phyloP scores from a whole-genome alignment of 2,113 vertebrate species.

The Dicerorhinus sumatrensis region DNA sequence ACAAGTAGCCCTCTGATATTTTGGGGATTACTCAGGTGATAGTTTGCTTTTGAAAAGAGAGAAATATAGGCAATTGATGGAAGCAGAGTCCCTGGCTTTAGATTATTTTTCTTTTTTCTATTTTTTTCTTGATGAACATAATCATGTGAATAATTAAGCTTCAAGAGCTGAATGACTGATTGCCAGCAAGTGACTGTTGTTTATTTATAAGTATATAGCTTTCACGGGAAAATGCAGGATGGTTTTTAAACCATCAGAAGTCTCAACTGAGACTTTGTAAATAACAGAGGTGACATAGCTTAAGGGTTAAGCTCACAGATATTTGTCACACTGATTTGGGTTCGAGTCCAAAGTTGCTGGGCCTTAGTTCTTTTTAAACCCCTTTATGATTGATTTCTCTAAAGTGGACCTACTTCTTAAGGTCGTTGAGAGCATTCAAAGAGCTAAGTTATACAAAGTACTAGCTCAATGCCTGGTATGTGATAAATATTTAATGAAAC shows the following conservation, averaged over 20 bases:
- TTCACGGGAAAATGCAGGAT: conserved; percentile 1
- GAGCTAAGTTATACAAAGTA: not conserved
- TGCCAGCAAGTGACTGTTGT: conserved; percentile 49
- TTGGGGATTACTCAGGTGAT: not conserved
- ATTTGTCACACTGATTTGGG: not conserved
- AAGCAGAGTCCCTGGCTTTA: not conserved
- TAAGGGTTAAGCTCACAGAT: not conserved
- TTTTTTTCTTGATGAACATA: conserved; percentile 44
- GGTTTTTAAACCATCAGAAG: not conserved
- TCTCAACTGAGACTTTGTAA: not conserved
- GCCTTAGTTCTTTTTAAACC: not conserved
- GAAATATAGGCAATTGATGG: not conserved
- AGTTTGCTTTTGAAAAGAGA: conserved; percentile 10
- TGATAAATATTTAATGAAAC: conserved; percentile 22
- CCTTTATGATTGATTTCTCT: not conserved
- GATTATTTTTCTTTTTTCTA: not conserved
- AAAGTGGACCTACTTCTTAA: not conserved
- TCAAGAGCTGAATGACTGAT: conserved; percentile 46
- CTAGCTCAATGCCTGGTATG: not conserved
- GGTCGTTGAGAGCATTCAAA: not conserved
- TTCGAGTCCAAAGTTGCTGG: not conserved
- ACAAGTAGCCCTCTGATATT: not conserved
- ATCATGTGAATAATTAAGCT: conserved; percentile 56
- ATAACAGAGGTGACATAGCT: not conserved
- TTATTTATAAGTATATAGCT: conserved; percentile 56